Conservation (phyloP, 2,888 invertebrate genomes). For the Unio delphinus region DNA sequence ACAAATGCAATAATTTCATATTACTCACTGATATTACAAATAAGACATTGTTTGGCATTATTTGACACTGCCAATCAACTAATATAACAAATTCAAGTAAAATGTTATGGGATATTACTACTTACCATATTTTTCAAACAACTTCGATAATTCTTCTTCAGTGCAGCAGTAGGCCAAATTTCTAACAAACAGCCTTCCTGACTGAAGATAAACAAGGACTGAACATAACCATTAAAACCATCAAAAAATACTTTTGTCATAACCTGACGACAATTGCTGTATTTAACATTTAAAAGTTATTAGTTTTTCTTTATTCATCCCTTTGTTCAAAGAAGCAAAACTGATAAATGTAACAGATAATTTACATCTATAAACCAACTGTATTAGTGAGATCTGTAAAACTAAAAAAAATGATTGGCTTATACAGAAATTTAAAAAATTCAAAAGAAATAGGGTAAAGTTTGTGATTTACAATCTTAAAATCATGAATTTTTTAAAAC, state of each 20-base stretch:
- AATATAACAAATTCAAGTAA: background rate
- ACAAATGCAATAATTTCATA: no score
- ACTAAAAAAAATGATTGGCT: no score
- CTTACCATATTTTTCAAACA: constrained; percentile 89
- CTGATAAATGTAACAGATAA: background rate
- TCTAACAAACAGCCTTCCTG: constrained; percentile 92
- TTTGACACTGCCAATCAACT: no score
- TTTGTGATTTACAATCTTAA: no score
- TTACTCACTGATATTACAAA: no score
- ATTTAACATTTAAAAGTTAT: background rate
- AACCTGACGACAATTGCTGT: background rate
- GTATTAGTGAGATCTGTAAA: background rate
- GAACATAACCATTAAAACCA: constrained; percentile 1
- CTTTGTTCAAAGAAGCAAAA: background rate
- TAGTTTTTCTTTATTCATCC: background rate
- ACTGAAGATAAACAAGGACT: constrained; percentile 69
- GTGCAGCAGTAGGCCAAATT: constrained; percentile 90
- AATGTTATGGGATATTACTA: background rate
- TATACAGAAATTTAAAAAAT: no score
- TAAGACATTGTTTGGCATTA: no score
- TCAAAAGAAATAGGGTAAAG: no score
- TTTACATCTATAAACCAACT: background rate
- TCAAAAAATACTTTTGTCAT: no score
- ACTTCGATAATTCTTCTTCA: constrained; percentile 85
- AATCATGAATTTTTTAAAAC: no score